phyloP scores from a whole-genome alignment of 1,140 invertebrate genomes.

The Calephelis virginiensis region DNA sequence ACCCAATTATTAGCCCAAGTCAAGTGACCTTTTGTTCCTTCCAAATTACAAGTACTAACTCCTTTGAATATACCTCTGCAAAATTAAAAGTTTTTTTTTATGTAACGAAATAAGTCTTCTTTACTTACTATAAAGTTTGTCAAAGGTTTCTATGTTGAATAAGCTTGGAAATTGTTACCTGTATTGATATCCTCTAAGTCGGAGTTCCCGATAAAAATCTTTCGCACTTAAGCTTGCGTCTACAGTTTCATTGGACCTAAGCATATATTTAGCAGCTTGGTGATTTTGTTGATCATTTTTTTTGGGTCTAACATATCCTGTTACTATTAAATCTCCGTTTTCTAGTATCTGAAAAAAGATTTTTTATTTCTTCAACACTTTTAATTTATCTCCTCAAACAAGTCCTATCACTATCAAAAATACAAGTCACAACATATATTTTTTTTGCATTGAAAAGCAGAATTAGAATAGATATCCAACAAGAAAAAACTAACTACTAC shows the following conservation, averaged over 20 bases:
- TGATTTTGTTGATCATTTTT: constrained; percentile 68
- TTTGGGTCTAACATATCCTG: constrained; percentile 82
- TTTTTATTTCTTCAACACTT: no score
- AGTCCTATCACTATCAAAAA: no score
- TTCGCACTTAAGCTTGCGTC: constrained; percentile 78
- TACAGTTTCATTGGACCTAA: constrained; percentile 69
- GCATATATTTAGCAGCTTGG: constrained; percentile 58
- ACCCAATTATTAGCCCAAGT: constrained; percentile 90
- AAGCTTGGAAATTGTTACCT: constrained; percentile 52
- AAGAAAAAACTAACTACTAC: no score
- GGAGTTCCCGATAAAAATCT: constrained; percentile 95
- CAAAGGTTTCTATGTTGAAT: no score
- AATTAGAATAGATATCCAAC: no score
- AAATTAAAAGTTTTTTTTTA: constrained; percentile 17
- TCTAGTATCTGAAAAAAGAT: constrained; percentile 82
- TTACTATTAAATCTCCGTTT: constrained; percentile 87
- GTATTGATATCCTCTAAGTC: constrained; percentile 95
- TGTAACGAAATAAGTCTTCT: no score
- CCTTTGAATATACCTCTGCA: constrained; percentile 84
- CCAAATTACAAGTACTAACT: constrained; percentile 75
- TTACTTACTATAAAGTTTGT: no score
- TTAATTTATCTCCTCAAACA: no score
- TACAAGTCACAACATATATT: no score
- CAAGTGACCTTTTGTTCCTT: constrained; percentile 66
- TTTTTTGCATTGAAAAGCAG: no score